A percentile compares a stretch with the other conserved stretches of the same genome.
phyloP scores from a whole-genome alignment of 1,140 invertebrate species.

The Sitobion miscanthi region DNA sequence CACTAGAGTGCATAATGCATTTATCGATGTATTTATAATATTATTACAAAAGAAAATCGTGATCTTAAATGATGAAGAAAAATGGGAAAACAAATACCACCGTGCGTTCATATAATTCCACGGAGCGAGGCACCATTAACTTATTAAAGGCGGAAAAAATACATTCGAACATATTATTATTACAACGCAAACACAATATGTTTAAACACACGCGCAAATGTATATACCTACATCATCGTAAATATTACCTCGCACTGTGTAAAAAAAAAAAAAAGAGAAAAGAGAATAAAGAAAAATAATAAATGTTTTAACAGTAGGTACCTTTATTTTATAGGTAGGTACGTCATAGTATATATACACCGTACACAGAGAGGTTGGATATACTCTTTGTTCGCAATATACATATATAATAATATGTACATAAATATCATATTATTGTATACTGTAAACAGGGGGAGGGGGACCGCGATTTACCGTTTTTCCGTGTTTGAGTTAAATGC shows the following conservation, averaged over 20 bases:
- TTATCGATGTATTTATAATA: not conserved
- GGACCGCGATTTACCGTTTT: not conserved
- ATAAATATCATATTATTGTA: not conserved
- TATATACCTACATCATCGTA: not conserved
- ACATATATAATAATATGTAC: not conserved
- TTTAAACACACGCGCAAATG: not conserved
- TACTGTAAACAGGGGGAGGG: too few species aligned
- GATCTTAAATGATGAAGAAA: not conserved
- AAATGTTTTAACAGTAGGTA: not conserved
- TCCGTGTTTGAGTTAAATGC: not conserved
- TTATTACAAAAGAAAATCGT: not conserved
- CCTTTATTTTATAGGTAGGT: not conserved
- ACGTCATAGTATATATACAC: not conserved
- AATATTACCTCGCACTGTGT: not conserved
- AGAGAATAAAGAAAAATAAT: not conserved
- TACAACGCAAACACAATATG: not conserved
- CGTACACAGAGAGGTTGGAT: not conserved
- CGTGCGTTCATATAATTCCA: not conserved
- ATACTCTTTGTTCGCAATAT: not conserved
- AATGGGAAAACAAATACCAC: not conserved
- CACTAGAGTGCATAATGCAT: not conserved
- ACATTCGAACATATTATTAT: not conserved
- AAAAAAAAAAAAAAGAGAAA: not conserved
- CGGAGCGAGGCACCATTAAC: not conserved
- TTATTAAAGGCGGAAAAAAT: not conserved